Evolutionary conservation across 2,888 invertebrate species (phyloP).

Genomic region (Eupithecia abbreviata): DNA sequence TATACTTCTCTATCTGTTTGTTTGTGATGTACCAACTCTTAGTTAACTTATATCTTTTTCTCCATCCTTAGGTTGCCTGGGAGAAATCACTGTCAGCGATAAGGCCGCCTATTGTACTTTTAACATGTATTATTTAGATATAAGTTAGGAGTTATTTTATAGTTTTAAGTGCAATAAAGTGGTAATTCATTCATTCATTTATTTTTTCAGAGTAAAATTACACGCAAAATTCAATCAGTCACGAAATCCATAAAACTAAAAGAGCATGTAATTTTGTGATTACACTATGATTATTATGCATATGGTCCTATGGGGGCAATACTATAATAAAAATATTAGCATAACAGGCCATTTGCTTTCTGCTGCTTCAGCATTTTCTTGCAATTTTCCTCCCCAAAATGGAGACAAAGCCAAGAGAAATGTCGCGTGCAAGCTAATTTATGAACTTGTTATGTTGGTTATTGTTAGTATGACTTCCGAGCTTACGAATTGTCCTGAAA

Average conservation of each 20-base stretch:
- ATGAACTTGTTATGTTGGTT: slow-evolving; percentile 69
- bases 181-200: too few relatives aligned
- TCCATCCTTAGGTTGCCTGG: too few relatives aligned
- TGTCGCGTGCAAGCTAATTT: slow-evolving; percentile 54
- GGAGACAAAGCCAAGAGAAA: slow-evolving; percentile 48
- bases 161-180: too few relatives aligned
- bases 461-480: slow-evolving; percentile 63
- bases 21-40: too few relatives aligned
- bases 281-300: neutral
- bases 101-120: too few relatives aligned
- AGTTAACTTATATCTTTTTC: too few relatives aligned
- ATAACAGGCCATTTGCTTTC: neutral
- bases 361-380: slow-evolving; percentile 15
- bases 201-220: neutral
- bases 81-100: too few relatives aligned
- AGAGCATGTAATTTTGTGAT: neutral
- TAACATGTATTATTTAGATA: too few relatives aligned
- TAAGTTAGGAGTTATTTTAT: too few relatives aligned
- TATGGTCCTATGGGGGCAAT: neutral
- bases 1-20: too few relatives aligned
- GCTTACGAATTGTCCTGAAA: slow-evolving; percentile 65
- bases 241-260: neutral
- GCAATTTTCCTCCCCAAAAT: slow-evolving; percentile 9
- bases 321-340: neutral
- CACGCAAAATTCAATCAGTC: neutral